A percentile compares a stretch with the other conserved stretches of the same genome.
Conservation (phyloP, 2,888 invertebrate genomes). For the Pristionchus exspectatus region DNA sequence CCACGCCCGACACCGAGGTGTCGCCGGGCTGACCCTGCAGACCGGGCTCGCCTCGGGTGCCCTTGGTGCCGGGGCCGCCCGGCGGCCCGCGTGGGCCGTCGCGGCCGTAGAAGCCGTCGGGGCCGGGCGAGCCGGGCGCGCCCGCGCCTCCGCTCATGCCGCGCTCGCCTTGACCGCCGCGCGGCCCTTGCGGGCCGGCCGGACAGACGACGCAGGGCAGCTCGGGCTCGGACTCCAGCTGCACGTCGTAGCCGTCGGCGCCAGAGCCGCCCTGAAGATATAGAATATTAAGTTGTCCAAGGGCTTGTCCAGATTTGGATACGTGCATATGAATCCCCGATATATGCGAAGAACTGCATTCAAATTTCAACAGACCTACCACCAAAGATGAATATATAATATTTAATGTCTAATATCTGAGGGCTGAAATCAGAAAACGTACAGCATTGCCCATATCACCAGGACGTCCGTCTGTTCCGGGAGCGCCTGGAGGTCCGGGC, state of each 20-base stretch:
- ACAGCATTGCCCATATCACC: slow-evolving; percentile 74
- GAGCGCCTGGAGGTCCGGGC: slow-evolving; percentile 75
- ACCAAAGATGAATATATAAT: background rate
- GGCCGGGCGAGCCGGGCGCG: slow-evolving; percentile 67
- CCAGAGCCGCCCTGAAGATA: slow-evolving; percentile 62
- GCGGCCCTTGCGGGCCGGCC: slow-evolving; percentile 77
- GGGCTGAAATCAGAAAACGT: background rate
- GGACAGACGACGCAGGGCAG: slow-evolving; percentile 78
- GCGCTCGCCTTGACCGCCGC: slow-evolving; percentile 77
- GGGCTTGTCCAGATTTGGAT: too few species aligned
- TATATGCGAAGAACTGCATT: too few species aligned
- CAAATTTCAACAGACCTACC: too few species aligned
- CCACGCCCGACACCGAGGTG: slow-evolving; percentile 73
- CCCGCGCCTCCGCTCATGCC: slow-evolving; percentile 73
- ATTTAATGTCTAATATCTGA: background rate
- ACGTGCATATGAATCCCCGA: too few species aligned
- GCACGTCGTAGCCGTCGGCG: slow-evolving; percentile 76
- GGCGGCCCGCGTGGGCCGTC: slow-evolving; percentile 69
- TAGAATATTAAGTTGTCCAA: too few species aligned
- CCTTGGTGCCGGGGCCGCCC: slow-evolving; percentile 67
- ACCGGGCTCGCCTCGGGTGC: slow-evolving; percentile 66
- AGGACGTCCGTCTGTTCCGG: slow-evolving; percentile 74
- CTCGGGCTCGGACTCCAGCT: slow-evolving; percentile 76
- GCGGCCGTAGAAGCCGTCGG: slow-evolving; percentile 71
- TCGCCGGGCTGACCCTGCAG: slow-evolving; percentile 69